Evolutionary conservation across 2,888 invertebrate genomes (phyloP).

Genomic region (Eremobia ochroleuca): DNA sequence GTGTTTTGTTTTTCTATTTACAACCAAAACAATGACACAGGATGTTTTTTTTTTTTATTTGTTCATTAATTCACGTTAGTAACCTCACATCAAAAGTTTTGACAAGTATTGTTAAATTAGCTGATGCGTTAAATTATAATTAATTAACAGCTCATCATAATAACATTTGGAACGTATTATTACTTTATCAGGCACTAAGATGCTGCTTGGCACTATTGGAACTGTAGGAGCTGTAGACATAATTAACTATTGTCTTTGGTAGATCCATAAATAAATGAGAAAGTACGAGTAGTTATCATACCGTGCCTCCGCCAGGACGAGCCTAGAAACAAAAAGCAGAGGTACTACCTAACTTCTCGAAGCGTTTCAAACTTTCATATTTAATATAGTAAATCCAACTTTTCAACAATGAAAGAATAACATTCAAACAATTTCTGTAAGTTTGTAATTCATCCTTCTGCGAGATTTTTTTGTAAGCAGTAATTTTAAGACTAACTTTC

Average conservation of each 20-base stretch:
- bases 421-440: no score
- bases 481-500: background rate
- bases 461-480: background rate
- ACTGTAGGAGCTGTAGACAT: background rate
- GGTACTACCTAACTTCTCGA: no score
- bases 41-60: background rate
- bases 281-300: no score
- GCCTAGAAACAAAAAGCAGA: no score
- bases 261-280: no score
- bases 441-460: background rate
- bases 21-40: background rate
- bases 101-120: constrained; percentile 63
- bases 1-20: background rate
- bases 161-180: constrained; percentile 51
- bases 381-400: no score
- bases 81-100: constrained; percentile 33
- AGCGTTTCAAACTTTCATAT: no score
- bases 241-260: no score
- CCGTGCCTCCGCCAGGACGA: no score
- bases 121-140: constrained; percentile 59
- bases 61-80: constrained; percentile 38
- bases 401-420: no score
- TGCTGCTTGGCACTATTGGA: constrained; percentile 37
- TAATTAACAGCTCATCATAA: constrained; percentile 58
- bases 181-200: constrained; percentile 57